Evolutionary conservation across 2,113 vertebrate genomes (phyloP), one percentile per base, ranked within the genome.

Genomic region (Charina bottae): DNA sequence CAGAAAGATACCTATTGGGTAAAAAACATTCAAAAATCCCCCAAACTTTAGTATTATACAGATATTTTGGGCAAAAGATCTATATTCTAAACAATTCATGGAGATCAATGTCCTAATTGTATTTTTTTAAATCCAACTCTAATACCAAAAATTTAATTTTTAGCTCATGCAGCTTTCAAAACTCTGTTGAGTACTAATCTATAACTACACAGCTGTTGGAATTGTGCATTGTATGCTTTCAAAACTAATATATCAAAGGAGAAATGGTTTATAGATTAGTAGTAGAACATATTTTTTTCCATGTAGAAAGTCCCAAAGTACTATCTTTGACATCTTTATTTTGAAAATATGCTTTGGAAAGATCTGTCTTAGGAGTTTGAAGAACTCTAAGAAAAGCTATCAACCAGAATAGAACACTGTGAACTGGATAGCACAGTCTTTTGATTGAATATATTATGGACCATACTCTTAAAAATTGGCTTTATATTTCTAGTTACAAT

Each of bases 21-120:
- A 94, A 59, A 46, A 46, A 56, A 28, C 10, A 83, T 90, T 94
- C 54, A 91, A 95, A 95, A 94, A 90, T 94, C 92, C 1, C 11
- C 12, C 91, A 42, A 12, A 59, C 24, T 56, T 91, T 86, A 6
- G 49, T 21, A 24, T 91, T 24, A 4, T 0, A 23, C 0, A 2
- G 6, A 2, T n/a, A 24, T 53, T 83, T 49, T 42, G 85, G n/a
- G 3, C 1, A 1, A 94, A 90, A 68, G 4, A 3, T 37, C 88
- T 1, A 46, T 2, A n/a, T 0, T 0, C 13, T 42, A 91, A 4
- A 55, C 62, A 93, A 0, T 0, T 0, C 68, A 89, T 28, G 26
- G 28, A 49, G 58, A 1, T 93, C 21, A 4, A 46, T 7, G 15
- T 92, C n/a, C 93, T 24, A 90, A 83, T 42, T 90, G 37, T 2